Conservation (phyloP, 2,113 vertebrate species). For the Electrona antarctica region DNA sequence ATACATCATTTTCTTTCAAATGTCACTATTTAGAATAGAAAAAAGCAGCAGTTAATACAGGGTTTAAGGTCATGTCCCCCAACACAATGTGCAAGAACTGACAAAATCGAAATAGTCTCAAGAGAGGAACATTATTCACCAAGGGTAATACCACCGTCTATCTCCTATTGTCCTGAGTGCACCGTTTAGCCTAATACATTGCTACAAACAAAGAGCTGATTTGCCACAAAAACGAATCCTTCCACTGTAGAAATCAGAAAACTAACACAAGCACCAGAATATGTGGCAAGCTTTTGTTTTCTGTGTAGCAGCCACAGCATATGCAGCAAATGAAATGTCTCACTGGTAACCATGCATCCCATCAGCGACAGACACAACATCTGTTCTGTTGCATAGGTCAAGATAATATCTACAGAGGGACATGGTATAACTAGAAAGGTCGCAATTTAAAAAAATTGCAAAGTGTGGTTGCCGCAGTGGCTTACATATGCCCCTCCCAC, state of each 20-base stretch:
- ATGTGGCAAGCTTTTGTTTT: constrained; percentile 3
- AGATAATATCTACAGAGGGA: no score
- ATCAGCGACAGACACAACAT: constrained; percentile 14
- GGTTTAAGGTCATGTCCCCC: constrained; percentile 24
- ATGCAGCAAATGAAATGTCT: constrained; percentile 11
- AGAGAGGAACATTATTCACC: background rate
- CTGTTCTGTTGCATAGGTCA: no score
- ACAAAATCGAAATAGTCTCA: background rate
- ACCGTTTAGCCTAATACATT: constrained; percentile 17
- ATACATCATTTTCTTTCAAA: background rate
- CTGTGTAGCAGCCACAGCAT: background rate
- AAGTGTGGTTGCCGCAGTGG: no score
- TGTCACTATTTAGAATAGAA: constrained; percentile 20
- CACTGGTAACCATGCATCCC: background rate
- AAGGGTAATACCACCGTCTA: background rate
- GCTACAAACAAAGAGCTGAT: constrained; percentile 36
- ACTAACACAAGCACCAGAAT: background rate
- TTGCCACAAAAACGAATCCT: background rate
- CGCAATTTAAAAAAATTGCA: no score
- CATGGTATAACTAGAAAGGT: no score
- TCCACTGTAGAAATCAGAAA: no score
- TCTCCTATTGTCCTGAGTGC: constrained; percentile 23
- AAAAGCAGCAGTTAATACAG: constrained; percentile 57
- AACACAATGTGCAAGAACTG: constrained; percentile 16
- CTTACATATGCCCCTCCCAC: no score